Evolutionary conservation across 2,113 vertebrate genomes (phyloP), one percentile per base, ranked within the genome.

Genomic region (Tetraodon nigroviridis): DNA sequence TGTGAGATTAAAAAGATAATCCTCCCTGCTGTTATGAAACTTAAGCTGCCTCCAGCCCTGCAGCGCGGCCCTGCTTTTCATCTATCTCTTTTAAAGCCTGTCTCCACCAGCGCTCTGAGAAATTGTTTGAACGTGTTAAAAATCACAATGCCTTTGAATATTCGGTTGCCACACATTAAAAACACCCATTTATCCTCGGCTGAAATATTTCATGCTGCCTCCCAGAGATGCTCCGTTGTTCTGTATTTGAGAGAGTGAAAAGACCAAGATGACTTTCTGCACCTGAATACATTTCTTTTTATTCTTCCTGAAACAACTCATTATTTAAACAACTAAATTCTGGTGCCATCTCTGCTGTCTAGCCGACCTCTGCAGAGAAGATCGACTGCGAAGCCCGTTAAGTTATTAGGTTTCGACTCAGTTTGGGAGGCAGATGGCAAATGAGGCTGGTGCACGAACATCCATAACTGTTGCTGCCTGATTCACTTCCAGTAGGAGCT

Each of bases 401-500:
- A 16, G 7, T 37, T 37, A 37, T 37, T 37, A n/a, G 44, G 6
- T 53, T 51, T 69, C 18, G 65, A 55, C 46, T n/a, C 61, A 59
- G 12, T 55, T 64, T 69, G 48, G 44, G 58, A 56, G 24, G 24
- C 6, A 12, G 21, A 40, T 45, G 60, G 64, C 55, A 53, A 59
- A 74, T 69, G 68, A 67, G 79, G 65, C 61, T 51, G 55, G 52
- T 61, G 48, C 45, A 74, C 22, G 32, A 21, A 32, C 37, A 4
- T 66, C 51, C 41, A 53, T 18, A 67, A 17, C 20, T 12, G 61
- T 71, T 61, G 56, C 67, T 64, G 56, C 37, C 59, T 65, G 55
- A 64, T 69, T 76, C 66, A 75, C 69, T 68, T 53, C 44, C 73
- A 65, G 70, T 77, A 84, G 71, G 75, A 56, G 53, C 73, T 69